Evolutionary conservation across 2,888 invertebrate genomes (phyloP).

Genomic region (Nebria salina): DNA sequence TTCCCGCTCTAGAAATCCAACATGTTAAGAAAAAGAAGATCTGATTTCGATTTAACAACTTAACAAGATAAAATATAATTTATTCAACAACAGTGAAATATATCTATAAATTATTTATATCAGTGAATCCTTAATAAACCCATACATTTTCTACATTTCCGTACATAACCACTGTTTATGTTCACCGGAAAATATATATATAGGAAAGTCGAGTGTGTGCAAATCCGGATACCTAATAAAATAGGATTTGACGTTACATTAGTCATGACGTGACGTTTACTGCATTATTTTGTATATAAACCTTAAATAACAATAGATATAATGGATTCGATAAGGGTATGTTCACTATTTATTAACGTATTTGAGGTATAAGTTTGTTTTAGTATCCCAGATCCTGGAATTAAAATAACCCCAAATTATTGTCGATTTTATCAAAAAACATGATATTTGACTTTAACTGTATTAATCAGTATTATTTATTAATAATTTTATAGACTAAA

Average conservation of each 20-base stretch:
- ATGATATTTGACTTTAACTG: slow-evolving; percentile 15
- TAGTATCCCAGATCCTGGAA: not conserved
- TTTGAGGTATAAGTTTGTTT: not conserved
- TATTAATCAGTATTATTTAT: not conserved
- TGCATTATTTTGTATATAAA: slow-evolving; percentile 39
- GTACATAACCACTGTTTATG: not conserved
- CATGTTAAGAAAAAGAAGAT: too few species aligned
- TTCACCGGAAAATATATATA: not conserved
- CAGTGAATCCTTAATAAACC: not conserved
- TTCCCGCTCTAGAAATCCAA: too few species aligned
- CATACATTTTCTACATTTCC: not conserved
- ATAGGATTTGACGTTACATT: slow-evolving; percentile 35
- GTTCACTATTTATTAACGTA: slow-evolving; percentile 13
- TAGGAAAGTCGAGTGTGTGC: not conserved
- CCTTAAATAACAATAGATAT: slow-evolving; percentile 39
- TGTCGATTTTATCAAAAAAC: slow-evolving; percentile 3
- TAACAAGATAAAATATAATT: not conserved
- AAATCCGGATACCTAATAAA: not conserved
- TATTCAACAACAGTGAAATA: slow-evolving; percentile 15
- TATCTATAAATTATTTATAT: slow-evolving; percentile 1
- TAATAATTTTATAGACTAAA: too few species aligned
- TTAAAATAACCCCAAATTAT: slow-evolving; percentile 3
- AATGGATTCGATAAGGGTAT: slow-evolving; percentile 37
- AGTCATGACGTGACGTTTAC: slow-evolving; percentile 45
- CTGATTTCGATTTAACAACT: not conserved